phyloP scores from a whole-genome alignment of 2,888 invertebrate genomes.

The Argyra leucocephala region DNA sequence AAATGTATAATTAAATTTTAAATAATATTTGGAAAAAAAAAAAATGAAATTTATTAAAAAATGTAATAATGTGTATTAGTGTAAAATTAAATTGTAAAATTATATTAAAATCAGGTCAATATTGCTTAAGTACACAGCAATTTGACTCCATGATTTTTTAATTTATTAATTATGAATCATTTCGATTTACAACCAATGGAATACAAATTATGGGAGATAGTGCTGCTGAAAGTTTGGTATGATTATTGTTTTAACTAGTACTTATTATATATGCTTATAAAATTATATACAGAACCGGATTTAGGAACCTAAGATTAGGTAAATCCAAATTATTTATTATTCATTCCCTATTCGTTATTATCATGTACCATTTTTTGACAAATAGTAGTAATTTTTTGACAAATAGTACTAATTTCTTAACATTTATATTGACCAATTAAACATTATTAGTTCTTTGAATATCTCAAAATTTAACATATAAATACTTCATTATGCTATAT shows the following conservation, averaged over 20 bases:
- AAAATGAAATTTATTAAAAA: neutral
- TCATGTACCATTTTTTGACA: too few species aligned
- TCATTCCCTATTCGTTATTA: too few species aligned
- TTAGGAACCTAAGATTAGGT: too few species aligned
- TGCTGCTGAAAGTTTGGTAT: conserved; percentile 44
- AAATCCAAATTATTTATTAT: too few species aligned
- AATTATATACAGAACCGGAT: too few species aligned
- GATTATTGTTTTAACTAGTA: conserved; percentile 25
- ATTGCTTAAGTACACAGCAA: neutral
- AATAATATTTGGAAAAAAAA: neutral
- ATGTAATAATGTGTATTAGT: neutral
- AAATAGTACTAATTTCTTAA: too few species aligned
- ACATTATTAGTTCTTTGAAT: too few species aligned
- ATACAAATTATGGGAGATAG: conserved; percentile 41
- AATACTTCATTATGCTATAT: too few species aligned
- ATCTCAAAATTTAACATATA: too few species aligned
- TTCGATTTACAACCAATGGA: conserved; percentile 13
- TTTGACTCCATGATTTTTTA: neutral
- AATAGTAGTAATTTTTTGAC: too few species aligned
- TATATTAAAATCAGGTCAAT: neutral
- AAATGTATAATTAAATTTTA: neutral
- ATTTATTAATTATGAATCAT: neutral
- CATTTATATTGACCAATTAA: too few species aligned
- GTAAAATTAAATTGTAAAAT: neutral
- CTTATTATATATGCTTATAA: neutral